Evolutionary conservation across 37 sponge, comb jelly and placozoan genomes (phyloP).

Genomic region (Lycopodina hypogea): DNA sequence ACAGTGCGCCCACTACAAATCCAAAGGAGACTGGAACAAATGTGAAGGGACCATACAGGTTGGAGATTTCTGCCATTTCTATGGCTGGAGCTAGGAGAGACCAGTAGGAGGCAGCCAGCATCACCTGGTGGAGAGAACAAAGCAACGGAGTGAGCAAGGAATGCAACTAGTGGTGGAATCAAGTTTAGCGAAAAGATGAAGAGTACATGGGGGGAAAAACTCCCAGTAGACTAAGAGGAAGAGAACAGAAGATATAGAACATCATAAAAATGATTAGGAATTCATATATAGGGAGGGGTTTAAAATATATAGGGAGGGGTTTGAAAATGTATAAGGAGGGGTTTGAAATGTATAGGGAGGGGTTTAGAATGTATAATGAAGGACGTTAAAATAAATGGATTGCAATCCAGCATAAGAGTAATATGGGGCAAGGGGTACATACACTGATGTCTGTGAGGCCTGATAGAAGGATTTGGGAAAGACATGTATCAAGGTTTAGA

Average conservation of each 20-base stretch:
- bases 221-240: neutral
- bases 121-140: conserved; percentile 60
- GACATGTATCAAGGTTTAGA: neutral
- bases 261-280: too few species aligned
- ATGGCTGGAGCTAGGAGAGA: conserved; percentile 92
- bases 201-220: neutral
- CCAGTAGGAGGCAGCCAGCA: conserved; percentile 98
- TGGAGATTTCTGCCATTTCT: conserved; percentile 77
- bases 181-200: neutral
- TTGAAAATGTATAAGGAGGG: neutral
- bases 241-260: too few species aligned
- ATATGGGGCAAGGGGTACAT: too few species aligned
- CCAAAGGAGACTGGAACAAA: conserved; percentile 85
- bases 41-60: conserved; percentile 61
- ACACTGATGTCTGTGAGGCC: too few species aligned
- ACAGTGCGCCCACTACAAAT: conserved; percentile 79
- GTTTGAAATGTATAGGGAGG: too few species aligned
- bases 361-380: too few species aligned
- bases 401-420: too few species aligned
- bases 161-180: neutral
- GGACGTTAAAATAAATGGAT: too few species aligned
- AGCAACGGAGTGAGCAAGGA: neutral
- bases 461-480: neutral
- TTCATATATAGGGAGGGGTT: too few species aligned
- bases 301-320: neutral